phyloP scores from a whole-genome alignment of 2,888 invertebrate genomes.

The Cephonodes hylas region DNA sequence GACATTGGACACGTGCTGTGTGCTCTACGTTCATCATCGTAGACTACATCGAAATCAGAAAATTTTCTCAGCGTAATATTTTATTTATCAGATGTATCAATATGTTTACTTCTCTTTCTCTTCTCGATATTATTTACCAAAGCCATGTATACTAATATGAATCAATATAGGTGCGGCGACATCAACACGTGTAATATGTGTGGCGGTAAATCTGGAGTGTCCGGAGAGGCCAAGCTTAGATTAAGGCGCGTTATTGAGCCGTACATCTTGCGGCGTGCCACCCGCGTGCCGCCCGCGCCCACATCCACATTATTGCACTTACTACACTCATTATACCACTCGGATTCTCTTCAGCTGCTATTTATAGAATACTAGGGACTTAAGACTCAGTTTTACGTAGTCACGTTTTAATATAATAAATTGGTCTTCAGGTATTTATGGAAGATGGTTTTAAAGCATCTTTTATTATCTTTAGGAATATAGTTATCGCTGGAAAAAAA shows the following conservation, averaged over 20 bases:
- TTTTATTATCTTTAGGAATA: no score
- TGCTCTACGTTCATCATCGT: no score
- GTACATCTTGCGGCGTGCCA: slow-evolving; percentile 49
- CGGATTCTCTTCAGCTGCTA: neutral
- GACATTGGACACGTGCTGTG: no score
- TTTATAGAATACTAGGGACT: no score
- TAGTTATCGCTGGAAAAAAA: no score
- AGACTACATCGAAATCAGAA: no score
- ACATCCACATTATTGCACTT: slow-evolving; percentile 3
- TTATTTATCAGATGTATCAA: no score
- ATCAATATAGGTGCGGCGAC: slow-evolving; percentile 36
- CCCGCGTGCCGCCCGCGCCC: neutral
- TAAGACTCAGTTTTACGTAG: neutral
- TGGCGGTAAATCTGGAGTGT: slow-evolving; percentile 58
- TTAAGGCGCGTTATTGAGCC: slow-evolving; percentile 65
- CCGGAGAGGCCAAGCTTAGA: slow-evolving; percentile 54
- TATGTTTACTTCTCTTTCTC: no score
- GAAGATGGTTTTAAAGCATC: no score
- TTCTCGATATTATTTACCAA: neutral
- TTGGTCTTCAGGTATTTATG: no score
- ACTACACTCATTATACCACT: neutral
- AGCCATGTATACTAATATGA: slow-evolving; percentile 33
- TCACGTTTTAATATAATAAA: no score
- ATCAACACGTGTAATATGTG: slow-evolving; percentile 45
- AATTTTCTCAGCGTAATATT: no score